Conservation (phyloP, 2,797 vertebrate genomes). For the Chromobotia macracanthus region DNA sequence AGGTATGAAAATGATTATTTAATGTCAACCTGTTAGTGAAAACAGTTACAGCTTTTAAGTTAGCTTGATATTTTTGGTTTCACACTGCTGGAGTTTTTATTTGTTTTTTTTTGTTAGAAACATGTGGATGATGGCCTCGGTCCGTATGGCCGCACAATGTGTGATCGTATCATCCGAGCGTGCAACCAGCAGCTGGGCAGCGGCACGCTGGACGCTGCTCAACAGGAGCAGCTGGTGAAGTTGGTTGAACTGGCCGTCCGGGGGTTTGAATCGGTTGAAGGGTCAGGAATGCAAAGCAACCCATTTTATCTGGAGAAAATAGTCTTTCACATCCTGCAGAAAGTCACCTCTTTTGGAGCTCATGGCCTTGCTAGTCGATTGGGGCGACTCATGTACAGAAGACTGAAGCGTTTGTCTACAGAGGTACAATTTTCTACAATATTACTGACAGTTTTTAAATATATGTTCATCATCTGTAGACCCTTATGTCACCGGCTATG, state of each 20-base stretch:
- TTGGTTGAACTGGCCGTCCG: conserved; percentile 79
- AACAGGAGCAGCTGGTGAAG: conserved; percentile 71
- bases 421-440: conserved; percentile 31
- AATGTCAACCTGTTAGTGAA: background rate
- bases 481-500: background rate
- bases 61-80: background rate
- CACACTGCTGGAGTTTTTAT: background rate
- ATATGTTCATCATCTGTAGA: background rate
- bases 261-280: conserved; percentile 72
- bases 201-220: conserved; percentile 55
- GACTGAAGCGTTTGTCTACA: conserved; percentile 51
- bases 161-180: conserved; percentile 82
- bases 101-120: conserved; percentile 55
- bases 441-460: background rate
- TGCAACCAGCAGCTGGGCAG: conserved; percentile 83
- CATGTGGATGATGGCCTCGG: conserved; percentile 59
- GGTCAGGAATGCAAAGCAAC: conserved; percentile 64
- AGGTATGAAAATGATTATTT: conserved; percentile 74
- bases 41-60: background rate
- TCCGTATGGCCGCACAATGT: conserved; percentile 71
- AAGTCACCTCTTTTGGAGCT: conserved; percentile 64
- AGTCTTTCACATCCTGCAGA: conserved; percentile 85
- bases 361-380: conserved; percentile 59
- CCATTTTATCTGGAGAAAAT: conserved; percentile 91
- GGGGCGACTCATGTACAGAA: conserved; percentile 76